These are phyloP conservation scores for Pseudotriccus pelzelni DNA, from an alignment of 2,797 vertebrate species.

Conservation along the genomic window DNA sequence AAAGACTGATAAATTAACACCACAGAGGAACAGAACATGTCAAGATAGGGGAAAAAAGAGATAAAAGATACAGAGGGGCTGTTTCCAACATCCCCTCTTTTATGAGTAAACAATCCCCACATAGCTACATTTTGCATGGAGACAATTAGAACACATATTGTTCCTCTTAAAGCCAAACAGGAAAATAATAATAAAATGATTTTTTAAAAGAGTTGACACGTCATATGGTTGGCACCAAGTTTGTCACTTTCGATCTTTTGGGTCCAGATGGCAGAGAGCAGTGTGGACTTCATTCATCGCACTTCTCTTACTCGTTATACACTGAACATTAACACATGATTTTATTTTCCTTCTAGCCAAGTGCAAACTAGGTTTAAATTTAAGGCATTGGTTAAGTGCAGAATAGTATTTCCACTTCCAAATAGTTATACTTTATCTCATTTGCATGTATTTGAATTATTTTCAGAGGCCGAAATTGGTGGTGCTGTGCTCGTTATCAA, in stretches of 20 bases:
- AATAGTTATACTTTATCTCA: neutral
- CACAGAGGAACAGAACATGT: neutral
- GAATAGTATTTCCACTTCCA: neutral
- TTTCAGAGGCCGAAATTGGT: constrained; percentile 83
- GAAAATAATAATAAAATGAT: neutral
- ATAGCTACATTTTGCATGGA: neutral
- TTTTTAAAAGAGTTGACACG: neutral
- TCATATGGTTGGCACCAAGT: rapidly evolving
- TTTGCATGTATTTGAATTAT: neutral
- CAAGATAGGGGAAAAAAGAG: rapidly evolving
- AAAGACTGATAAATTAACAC: neutral
- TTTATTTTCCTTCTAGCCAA: neutral
- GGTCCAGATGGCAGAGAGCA: neutral
- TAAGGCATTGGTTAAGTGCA: neutral
- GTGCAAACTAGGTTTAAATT: neutral
- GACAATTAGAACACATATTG: neutral
- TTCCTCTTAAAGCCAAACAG: neutral
- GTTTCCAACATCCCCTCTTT: neutral
- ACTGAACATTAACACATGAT: neutral
- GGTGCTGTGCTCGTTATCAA: constrained; percentile 87
- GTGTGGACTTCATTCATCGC: neutral
- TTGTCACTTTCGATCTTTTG: neutral
- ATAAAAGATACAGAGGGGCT: neutral
- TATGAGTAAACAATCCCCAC: neutral
- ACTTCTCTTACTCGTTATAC: neutral